Evolutionary conservation across 1,140 invertebrate genomes (phyloP).

Genomic region (Drosophila simulans): DNA sequence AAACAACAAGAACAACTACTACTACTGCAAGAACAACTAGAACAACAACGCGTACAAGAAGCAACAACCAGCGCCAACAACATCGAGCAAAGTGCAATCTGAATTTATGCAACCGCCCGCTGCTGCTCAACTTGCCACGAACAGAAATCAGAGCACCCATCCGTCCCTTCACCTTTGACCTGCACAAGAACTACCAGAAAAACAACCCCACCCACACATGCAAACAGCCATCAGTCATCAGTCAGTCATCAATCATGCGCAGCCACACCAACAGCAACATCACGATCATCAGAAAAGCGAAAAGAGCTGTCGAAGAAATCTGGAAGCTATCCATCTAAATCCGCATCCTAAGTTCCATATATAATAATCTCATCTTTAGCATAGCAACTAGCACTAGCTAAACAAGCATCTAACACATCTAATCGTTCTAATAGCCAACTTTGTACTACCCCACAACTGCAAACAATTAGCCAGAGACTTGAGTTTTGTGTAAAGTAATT

Average conservation of each 20-base stretch:
- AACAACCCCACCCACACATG: conserved; percentile 14
- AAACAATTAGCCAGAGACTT: conserved; percentile 2
- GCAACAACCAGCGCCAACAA: conserved; percentile 39
- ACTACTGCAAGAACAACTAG: conserved; percentile 45
- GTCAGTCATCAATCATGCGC: conserved; percentile 20
- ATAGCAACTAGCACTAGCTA: conserved; percentile 27
- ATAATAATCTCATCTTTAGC: conserved; percentile 28
- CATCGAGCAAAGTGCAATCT: conserved; percentile 43
- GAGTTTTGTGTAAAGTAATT: conserved; percentile 22
- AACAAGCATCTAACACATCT: conserved; percentile 24
- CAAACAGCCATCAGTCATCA: conserved; percentile 26
- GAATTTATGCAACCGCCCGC: conserved; percentile 30
- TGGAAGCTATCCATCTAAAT: conserved; percentile 12
- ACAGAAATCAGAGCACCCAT: conserved; percentile 17
- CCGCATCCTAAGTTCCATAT: conserved; percentile 19
- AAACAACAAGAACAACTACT: conserved; percentile 74
- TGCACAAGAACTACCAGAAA: conserved; percentile 19
- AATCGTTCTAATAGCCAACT: conserved; percentile 30
- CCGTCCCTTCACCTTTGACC: conserved; percentile 28
- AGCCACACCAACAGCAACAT: not conserved
- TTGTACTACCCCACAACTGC: conserved; percentile 17
- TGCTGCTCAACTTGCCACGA: conserved; percentile 36
- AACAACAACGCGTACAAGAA: conserved; percentile 22
- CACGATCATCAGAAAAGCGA: conserved; percentile 17
- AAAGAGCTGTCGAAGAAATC: conserved; percentile 21